Conservation (phyloP, 2,797 vertebrate genomes). For the Menidia menidia region DNA sequence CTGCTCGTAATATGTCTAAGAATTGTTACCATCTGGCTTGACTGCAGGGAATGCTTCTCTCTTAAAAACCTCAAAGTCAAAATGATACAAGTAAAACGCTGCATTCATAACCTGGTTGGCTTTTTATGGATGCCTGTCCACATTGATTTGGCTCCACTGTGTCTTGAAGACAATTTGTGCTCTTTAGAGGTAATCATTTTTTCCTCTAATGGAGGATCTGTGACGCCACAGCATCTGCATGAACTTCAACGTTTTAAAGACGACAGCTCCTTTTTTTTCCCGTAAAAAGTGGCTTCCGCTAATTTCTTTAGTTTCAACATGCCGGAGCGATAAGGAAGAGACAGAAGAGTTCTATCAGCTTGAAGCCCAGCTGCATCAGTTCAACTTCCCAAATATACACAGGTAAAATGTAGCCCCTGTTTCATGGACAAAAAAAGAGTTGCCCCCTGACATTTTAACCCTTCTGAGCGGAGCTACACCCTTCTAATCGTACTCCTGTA, state of each 20-base stretch:
- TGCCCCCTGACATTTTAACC: constrained; percentile 66
- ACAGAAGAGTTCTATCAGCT: constrained; percentile 8
- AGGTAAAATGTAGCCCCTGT: constrained; percentile 18
- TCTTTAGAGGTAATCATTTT: constrained; percentile 57
- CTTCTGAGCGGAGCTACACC: constrained; percentile 57
- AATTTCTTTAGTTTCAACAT: background rate
- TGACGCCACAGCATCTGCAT: constrained; percentile 14
- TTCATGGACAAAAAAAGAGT: constrained; percentile 30
- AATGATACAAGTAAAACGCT: constrained; percentile 84
- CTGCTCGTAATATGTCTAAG: constrained; percentile 85
- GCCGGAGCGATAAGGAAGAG: background rate
- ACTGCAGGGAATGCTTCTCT: constrained; percentile 85
- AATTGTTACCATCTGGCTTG: constrained; percentile 88
- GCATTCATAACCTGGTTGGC: constrained; percentile 83
- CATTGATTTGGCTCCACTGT: constrained; percentile 73
- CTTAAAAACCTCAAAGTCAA: constrained; percentile 88
- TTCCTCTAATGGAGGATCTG: constrained; percentile 30
- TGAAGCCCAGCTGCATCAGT: constrained; percentile 19
- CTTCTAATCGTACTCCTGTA: constrained; percentile 73
- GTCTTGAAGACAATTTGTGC: constrained; percentile 67
- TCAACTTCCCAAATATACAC: constrained; percentile 17
- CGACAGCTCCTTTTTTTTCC: background rate
- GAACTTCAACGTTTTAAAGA: constrained; percentile 13
- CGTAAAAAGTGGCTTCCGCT: constrained; percentile 9
- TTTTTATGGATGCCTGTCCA: constrained; percentile 79